Evolutionary conservation across 2,888 invertebrate genomes (phyloP), one percentile per base, ranked within the genome.

Genomic region (Sialis fuliginosa): DNA sequence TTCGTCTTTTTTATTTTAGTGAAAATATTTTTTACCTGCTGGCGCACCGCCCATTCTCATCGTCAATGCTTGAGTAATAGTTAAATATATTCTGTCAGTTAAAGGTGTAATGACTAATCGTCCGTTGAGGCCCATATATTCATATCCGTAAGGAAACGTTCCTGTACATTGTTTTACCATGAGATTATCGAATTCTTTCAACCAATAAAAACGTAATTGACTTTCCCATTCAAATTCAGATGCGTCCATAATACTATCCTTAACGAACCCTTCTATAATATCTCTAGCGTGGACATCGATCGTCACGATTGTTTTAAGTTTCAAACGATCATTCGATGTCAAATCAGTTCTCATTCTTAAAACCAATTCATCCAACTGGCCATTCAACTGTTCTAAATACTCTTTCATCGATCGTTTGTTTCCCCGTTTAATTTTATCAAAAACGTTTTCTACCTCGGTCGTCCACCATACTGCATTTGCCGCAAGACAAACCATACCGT

Each of bases 221-320:
- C 89, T 89, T 63, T 92, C 91, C 93, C 93, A 93, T 57, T 88
- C 84, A 57, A 93, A 93, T 64, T 92, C 91, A 50, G 79, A 71
- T 0, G 80, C 78, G 55, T 88, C 84, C 33, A 85, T 77, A 10
- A 93, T 79, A 63, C 88, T 89, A 62, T 81, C 81, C 9, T 80
- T 67, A 0, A 85, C 82, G 56, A 86, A 86, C 31, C 69, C 74
- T 56, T 91, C 90, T 46, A 92, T 80, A 49, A 93, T 91, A 59
- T 93, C 92, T 13, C 91, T 74, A 1, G 89, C 85, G 61, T 93
- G 92, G 0, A 93, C 90, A 61, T 93, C 92, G 46, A 93, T 81
- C 1, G 91, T 92, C 2, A 91, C 75, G 37, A 92, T 79, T 0
- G 90, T 83, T 56, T 88, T 86, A 61, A 90, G 87, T 65, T 93